These are phyloP conservation scores for Siniperca knerii DNA, from an alignment of 2,113 vertebrate genomes.

Conservation along the genomic window DNA sequence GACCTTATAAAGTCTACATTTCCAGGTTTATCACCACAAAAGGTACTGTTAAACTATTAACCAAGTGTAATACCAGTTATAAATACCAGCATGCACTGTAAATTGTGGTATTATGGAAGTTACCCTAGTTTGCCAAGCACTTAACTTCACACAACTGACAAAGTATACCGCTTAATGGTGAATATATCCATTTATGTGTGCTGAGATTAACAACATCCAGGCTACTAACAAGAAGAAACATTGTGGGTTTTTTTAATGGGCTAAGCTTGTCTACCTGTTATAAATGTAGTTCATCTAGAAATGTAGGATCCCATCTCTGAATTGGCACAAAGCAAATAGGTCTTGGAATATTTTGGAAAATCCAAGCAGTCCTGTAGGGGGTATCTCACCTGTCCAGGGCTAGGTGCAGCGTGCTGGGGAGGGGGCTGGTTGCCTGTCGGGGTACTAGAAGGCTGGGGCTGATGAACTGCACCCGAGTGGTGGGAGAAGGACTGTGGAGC, in stretches of 20 bases:
- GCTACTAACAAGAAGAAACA: too few relatives aligned
- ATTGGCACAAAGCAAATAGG: neutral
- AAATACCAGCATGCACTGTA: too few relatives aligned
- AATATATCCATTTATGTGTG: too few relatives aligned
- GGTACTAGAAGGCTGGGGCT: conserved; percentile 92
- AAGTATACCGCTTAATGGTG: too few relatives aligned
- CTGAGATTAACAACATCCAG: too few relatives aligned
- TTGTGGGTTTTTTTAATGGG: neutral
- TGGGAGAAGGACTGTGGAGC: conserved; percentile 92
- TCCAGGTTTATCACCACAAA: neutral
- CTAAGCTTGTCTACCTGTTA: neutral
- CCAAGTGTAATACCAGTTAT: too few relatives aligned
- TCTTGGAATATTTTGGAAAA: neutral
- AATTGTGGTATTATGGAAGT: too few relatives aligned
- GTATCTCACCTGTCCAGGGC: conserved; percentile 90
- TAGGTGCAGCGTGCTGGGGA: conserved; percentile 91
- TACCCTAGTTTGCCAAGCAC: too few relatives aligned
- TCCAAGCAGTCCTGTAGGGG: neutral
- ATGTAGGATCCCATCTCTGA: neutral
- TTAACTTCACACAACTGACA: too few relatives aligned
- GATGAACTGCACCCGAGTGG: conserved; percentile 90
- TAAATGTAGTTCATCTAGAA: neutral
- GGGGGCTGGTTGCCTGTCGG: conserved; percentile 93
- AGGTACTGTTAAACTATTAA: too few relatives aligned
- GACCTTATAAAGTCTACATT: neutral